A percentile compares a stretch with the other conserved stretches of the same genome.
Evolutionary conservation across 2,888 invertebrate genomes (phyloP).

Genomic region (Cryptosula pallasiana): DNA sequence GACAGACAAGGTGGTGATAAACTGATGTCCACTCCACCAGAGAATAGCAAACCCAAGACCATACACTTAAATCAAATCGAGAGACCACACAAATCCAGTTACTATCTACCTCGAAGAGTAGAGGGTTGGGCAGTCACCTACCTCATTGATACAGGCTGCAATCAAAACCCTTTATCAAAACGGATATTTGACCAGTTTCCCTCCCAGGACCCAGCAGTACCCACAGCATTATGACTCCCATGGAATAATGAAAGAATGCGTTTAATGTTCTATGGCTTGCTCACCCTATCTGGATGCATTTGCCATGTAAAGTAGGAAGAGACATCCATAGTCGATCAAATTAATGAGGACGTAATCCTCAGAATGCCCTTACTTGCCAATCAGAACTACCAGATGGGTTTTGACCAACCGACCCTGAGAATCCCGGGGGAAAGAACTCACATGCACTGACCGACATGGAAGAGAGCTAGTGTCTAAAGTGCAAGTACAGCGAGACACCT

Average conservation of each 20-base stretch:
- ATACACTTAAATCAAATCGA: no score
- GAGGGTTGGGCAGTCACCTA: no score
- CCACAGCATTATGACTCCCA: neutral
- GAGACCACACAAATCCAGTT: neutral
- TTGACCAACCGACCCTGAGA: neutral
- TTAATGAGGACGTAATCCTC: no score
- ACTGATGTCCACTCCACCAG: no score
- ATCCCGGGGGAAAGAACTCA: neutral
- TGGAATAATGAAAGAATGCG: neutral
- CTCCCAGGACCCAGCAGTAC: neutral
- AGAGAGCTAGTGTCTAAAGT: no score
- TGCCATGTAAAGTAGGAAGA: neutral
- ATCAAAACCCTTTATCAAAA: neutral
- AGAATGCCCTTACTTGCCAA: no score
- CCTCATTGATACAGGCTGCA: no score
- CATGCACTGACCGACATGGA: no score
- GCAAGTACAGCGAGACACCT: no score
- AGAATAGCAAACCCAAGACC: no score
- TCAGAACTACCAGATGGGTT: no score
- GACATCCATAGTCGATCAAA: neutral
- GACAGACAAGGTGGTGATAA: no score
- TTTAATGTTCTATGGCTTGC: neutral
- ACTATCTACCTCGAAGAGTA: neutral
- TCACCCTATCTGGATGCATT: neutral
- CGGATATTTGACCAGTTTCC: neutral